phyloP scores from a whole-genome alignment of 2,797 vertebrate genomes.

The Syndactyla subalaris region DNA sequence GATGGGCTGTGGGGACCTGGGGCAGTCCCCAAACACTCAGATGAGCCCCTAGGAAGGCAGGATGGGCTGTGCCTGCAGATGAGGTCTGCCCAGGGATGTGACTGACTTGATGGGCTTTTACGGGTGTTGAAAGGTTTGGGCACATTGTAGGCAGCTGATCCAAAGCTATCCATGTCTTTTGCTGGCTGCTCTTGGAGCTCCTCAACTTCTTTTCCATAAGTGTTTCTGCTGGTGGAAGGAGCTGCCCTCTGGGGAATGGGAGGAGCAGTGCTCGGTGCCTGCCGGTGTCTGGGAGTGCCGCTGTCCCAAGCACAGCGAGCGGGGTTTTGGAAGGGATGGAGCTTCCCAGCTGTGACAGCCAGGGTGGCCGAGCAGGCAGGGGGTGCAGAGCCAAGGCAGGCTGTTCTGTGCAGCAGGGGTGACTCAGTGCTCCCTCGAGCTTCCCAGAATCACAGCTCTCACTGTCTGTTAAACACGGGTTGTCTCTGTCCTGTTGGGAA shows the following conservation, averaged over 20 bases:
- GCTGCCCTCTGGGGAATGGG: not conserved
- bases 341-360: not conserved
- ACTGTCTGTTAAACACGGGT: rapidly evolving
- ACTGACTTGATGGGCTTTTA: not conserved
- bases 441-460: not conserved
- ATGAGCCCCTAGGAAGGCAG: not conserved
- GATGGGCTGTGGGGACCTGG: rapidly evolving
- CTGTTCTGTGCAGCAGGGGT: not conserved
- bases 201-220: rapidly evolving
- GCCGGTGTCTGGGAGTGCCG: rapidly evolving
- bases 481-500: rapidly evolving
- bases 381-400: not conserved
- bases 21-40: too few species aligned
- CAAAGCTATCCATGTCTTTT: rapidly evolving
- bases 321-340: not conserved
- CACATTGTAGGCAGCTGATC: rapidly evolving
- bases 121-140: not conserved
- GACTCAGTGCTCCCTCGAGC: not conserved
- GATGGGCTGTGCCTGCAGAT: not conserved
- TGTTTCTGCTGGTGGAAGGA: not conserved
- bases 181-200: not conserved
- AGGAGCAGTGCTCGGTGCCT: not conserved
- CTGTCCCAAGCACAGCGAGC: rapidly evolving
- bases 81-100: not conserved
- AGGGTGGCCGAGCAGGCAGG: not conserved